Conservation (phyloP, 2,888 invertebrate genomes). For the Pardosa pseudoannulata region DNA sequence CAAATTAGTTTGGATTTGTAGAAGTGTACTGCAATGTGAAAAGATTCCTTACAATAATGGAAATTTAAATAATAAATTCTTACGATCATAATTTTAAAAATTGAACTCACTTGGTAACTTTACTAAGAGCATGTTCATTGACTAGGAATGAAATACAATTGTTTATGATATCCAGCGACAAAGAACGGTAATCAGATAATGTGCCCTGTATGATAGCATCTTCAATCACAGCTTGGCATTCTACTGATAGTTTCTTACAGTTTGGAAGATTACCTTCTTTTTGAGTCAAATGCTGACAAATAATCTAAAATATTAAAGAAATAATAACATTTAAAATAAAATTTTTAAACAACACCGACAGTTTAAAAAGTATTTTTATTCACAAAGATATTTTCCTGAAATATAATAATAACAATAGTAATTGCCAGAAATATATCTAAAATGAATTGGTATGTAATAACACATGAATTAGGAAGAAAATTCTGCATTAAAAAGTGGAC, state of each 20-base stretch:
- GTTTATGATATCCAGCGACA: slow-evolving; percentile 63
- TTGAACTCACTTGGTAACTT: slow-evolving; percentile 44
- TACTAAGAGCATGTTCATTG: slow-evolving; percentile 35
- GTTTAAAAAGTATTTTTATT: neutral
- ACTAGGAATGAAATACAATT: slow-evolving; percentile 61
- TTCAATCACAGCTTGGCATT: slow-evolving; percentile 49
- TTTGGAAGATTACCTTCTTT: slow-evolving; percentile 8
- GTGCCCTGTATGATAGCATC: slow-evolving; percentile 17
- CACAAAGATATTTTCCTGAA: neutral
- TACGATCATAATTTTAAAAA: too few relatives aligned
- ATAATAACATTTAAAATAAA: neutral
- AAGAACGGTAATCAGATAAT: slow-evolving; percentile 50
- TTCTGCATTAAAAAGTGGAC: too few relatives aligned
- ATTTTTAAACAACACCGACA: too few relatives aligned
- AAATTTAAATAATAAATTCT: too few relatives aligned
- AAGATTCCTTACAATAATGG: too few relatives aligned
- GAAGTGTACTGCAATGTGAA: too few relatives aligned
- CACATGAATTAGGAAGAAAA: too few relatives aligned
- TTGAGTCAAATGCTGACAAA: slow-evolving; percentile 34
- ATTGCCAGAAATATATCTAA: too few relatives aligned
- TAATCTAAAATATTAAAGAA: slow-evolving; percentile 14
- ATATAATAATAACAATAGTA: neutral
- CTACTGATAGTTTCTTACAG: slow-evolving; percentile 25
- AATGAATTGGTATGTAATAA: too few relatives aligned
- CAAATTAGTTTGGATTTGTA: too few relatives aligned